These are phyloP conservation scores for Plutella xylostella DNA, from an alignment of 2,888 invertebrate species.

Conservation along the genomic window DNA sequence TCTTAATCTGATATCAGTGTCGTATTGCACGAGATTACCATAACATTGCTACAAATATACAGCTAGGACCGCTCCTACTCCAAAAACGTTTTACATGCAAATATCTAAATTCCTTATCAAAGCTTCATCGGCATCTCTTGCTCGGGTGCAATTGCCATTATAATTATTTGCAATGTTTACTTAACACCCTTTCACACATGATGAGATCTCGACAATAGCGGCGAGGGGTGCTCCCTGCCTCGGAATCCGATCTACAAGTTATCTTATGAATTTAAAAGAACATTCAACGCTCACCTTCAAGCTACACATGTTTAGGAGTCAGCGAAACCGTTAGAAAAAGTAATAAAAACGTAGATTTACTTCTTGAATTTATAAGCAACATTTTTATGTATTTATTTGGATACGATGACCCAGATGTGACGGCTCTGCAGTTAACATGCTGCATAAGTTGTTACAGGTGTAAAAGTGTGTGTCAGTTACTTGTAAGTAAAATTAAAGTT, in stretches of 20 bases:
- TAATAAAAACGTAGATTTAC: no score
- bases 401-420: no score
- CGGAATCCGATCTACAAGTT: neutral
- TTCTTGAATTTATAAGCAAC: no score
- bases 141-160: conserved; percentile 61
- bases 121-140: conserved; percentile 40
- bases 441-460: no score
- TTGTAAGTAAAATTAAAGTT: no score
- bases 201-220: conserved; percentile 54
- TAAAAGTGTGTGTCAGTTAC: no score
- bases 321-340: no score
- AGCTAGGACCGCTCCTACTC: conserved; percentile 45
- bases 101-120: conserved; percentile 55
- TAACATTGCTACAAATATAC: conserved; percentile 53
- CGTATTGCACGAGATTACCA: conserved; percentile 59
- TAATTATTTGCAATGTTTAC: conserved; percentile 72
- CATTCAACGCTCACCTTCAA: no score
- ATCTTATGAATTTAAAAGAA: conserved; percentile 4
- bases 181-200: conserved; percentile 71
- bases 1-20: conserved; percentile 65
- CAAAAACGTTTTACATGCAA: conserved; percentile 56
- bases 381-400: no score
- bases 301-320: no score
- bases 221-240: conserved; percentile 21
- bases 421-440: no score